Evolutionary conservation across 1,140 invertebrate genomes (phyloP).

Genomic region (Cardiocondyla obscurior): DNA sequence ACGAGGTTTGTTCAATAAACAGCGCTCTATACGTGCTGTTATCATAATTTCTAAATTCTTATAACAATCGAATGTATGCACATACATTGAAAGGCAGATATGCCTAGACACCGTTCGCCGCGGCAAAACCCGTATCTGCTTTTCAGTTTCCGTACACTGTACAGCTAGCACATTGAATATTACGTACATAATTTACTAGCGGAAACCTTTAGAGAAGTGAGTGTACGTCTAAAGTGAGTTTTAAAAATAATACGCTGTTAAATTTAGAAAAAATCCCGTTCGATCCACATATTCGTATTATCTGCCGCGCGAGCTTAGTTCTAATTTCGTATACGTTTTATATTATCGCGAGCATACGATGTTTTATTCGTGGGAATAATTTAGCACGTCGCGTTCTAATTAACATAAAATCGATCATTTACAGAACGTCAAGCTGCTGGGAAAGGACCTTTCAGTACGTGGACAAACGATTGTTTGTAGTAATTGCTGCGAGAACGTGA

Average conservation of each 20-base stretch:
- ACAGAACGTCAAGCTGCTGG: constrained; percentile 74
- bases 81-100: too few relatives aligned
- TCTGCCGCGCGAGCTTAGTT: neutral
- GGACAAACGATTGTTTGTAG: constrained; percentile 66
- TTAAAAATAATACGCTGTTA: neutral
- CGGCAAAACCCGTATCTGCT: too few relatives aligned
- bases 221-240: neutral
- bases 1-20: neutral
- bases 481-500: constrained; percentile 64
- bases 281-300: neutral
- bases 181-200: neutral
- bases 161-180: neutral
- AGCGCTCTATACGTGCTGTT: neutral
- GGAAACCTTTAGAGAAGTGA: neutral
- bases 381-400: neutral
- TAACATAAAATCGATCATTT: constrained; percentile 39
- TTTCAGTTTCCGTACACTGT: too few relatives aligned
- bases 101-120: too few relatives aligned
- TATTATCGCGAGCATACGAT: neutral
- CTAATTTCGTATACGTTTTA: neutral
- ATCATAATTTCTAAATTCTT: neutral
- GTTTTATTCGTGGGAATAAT: neutral
- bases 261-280: neutral
- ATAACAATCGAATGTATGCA: neutral
- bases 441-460: constrained; percentile 67